Base-by-base conservation (phyloP, 2,888 invertebrate species). In the Emmelina monodactyla region DNA sequence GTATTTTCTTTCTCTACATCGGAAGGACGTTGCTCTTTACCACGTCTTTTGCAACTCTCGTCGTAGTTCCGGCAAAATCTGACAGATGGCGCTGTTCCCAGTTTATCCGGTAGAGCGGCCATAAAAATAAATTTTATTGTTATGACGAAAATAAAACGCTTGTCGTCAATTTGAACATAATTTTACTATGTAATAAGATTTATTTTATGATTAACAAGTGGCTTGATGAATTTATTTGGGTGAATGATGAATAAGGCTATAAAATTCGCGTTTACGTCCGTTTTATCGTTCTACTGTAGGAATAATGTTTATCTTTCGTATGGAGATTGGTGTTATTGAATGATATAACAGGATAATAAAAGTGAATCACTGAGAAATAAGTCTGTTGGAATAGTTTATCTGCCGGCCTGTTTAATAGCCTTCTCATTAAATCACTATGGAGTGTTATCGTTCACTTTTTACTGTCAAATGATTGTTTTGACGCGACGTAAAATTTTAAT, bases 111-210 rank as follows among this genome's bases (percentile, higher is more conserved):
- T 51, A 45, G 49, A 42, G 47, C 43, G 65, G 61, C 71, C 73
- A 62, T 79, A 79, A 79, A 79, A 79, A 73, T 75, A 72, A 79
- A 79, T 76, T 78, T 79, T 79, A 79, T 79, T 79, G 78, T 79
- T 79, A 79, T 79, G 76, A 73, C 65, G 73, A 76, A 76, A 78
- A 79, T 79, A 79, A 79, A 79, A 79, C 78, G 76, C 75, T 76
- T 76, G 78, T 76, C 78, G 70, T 78, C 79, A 76, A 78, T 79
- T 79, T 78, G 73, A 78, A 79, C 75, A 73, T 75, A 63, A 78
- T 75, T 78, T 78, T 67, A 78, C 64, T 70, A 64, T 66, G 72
- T 69, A 75, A 75, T 79, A 78, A 78, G 79, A 76, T 79, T 79
- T 79, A 79, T 78, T 79, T 79, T 78, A 79, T 61, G 76, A 76